Conservation (phyloP, 2,797 vertebrate genomes). For the Saxicola maurus region DNA sequence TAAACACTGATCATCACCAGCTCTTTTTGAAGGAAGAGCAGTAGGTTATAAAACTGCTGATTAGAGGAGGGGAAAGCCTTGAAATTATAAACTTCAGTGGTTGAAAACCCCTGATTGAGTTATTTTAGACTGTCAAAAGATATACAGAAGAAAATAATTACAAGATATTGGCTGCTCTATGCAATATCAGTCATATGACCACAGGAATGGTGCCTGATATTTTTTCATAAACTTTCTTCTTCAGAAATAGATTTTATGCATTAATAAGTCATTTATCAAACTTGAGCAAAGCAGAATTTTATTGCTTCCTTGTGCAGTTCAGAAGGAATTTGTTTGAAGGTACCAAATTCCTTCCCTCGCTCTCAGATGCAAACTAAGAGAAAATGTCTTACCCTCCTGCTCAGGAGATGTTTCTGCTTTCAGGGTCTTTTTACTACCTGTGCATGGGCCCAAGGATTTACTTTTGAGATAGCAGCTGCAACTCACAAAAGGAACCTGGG, state of each 20-base stretch:
- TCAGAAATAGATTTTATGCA: constrained; percentile 13
- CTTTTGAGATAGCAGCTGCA: neutral
- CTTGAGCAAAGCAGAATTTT: neutral
- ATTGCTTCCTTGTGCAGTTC: neutral
- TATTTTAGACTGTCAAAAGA: constrained; percentile 32
- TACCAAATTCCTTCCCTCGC: neutral
- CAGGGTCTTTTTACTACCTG: neutral
- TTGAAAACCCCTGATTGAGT: constrained; percentile 23
- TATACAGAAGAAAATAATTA: constrained; percentile 29
- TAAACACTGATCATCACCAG: constrained; percentile 45
- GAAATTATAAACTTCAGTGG: constrained; percentile 21
- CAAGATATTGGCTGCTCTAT: neutral
- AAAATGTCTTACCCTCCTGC: neutral
- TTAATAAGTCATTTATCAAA: constrained; percentile 33
- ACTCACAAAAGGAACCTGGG: neutral
- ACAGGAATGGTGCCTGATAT: neutral
- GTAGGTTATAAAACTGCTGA: constrained; percentile 53
- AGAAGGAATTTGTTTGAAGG: neutral
- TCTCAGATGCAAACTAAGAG: neutral
- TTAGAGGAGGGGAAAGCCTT: constrained; percentile 29
- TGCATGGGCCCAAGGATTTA: neutral
- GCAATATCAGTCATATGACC: constrained; percentile 6
- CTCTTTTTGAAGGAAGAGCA: constrained; percentile 32
- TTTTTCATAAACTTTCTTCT: constrained; percentile 11
- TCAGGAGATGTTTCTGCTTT: neutral